A percentile compares a stretch with the other conserved stretches of the same genome.
phyloP scores from a whole-genome alignment of 2,797 vertebrate genomes.

The Gymnothorax reevesii region DNA sequence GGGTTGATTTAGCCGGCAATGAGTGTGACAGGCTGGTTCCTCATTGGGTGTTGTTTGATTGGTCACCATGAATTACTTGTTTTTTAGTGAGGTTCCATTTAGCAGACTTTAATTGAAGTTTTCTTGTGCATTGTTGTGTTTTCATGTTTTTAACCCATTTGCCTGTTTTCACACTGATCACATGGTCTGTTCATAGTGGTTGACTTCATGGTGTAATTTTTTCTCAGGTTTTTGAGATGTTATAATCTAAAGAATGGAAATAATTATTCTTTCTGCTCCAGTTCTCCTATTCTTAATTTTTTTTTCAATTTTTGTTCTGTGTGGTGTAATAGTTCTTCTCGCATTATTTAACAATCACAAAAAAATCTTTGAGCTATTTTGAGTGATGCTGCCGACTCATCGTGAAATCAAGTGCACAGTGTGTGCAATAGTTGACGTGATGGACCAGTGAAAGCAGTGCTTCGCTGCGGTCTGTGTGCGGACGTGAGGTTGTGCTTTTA shows the following conservation, averaged over 20 bases:
- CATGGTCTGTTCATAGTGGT: constrained; percentile 47
- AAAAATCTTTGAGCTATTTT: not conserved
- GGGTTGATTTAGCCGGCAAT: constrained; percentile 61
- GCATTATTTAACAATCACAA: not conserved
- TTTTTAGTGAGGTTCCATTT: constrained; percentile 58
- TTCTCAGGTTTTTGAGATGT: not conserved
- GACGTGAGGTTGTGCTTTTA: not conserved
- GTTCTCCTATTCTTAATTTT: not conserved
- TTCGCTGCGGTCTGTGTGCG: not conserved
- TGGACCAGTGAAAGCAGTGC: not conserved
- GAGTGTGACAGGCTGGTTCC: constrained; percentile 60
- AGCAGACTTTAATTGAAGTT: constrained; percentile 65
- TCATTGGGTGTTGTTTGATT: constrained; percentile 45
- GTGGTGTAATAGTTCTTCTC: not conserved
- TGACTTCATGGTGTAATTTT: not conserved
- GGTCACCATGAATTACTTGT: constrained; percentile 56
- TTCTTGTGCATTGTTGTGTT: constrained; percentile 56
- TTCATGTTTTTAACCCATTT: constrained; percentile 60
- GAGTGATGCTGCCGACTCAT: not conserved
- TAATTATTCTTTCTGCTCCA: not conserved
- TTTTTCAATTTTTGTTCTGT: too few species aligned
- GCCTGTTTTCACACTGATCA: constrained; percentile 55
- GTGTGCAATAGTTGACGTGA: not conserved
- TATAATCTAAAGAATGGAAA: not conserved
- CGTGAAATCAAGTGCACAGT: not conserved